Conservation (phyloP, 2,113 vertebrate species). For the Siniperca knerii region DNA sequence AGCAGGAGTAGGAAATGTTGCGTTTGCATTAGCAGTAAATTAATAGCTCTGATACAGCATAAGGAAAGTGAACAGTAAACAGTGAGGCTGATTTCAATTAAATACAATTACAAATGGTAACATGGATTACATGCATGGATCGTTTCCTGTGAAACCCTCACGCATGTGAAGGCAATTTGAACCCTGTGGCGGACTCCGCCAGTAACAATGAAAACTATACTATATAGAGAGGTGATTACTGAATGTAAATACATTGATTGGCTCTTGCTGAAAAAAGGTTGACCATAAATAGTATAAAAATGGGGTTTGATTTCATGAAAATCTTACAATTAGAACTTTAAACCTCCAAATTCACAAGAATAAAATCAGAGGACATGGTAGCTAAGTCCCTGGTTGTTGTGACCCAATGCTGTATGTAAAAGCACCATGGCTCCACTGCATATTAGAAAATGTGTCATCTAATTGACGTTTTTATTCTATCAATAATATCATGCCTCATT, state of each 20-base stretch:
- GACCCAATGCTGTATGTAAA: neutral
- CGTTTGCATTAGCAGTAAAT: neutral
- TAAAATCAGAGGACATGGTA: neutral
- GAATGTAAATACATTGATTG: neutral
- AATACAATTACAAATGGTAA: neutral
- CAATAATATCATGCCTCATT: constrained; percentile 25
- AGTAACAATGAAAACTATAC: neutral
- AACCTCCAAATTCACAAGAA: neutral
- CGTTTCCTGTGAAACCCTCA: neutral
- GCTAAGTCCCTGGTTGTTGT: neutral
- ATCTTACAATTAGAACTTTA: neutral
- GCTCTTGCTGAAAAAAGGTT: neutral
- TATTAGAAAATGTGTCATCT: neutral
- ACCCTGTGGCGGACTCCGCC: neutral
- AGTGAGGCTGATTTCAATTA: neutral
- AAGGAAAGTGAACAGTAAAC: neutral
- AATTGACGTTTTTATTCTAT: constrained; percentile 15
- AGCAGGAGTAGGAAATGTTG: neutral
- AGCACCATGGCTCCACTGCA: neutral
- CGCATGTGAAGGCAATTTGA: neutral
- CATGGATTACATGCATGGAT: too few species aligned
- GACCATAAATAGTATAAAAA: neutral
- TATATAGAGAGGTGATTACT: neutral
- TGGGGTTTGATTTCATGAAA: neutral
- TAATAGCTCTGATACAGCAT: neutral